These are phyloP conservation scores for Eclectus roratus DNA, from an alignment of 2,113 vertebrate species.

Conservation along the genomic window DNA sequence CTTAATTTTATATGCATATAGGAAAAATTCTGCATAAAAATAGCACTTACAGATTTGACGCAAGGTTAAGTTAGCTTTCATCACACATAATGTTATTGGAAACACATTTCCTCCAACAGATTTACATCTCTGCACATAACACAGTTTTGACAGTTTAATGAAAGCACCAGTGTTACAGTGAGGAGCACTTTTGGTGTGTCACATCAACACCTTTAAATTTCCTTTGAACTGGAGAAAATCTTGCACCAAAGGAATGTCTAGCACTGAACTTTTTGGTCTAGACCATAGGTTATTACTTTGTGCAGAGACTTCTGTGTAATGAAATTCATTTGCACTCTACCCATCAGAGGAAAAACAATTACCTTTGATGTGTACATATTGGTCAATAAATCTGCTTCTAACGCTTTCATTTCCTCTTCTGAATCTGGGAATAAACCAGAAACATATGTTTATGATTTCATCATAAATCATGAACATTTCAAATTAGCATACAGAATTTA, in stretches of 20 bases:
- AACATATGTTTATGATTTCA: conserved; percentile 61
- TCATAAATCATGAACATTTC: conserved; percentile 26
- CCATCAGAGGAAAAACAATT: conserved; percentile 48
- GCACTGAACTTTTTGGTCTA: conserved; percentile 17
- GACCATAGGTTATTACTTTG: conserved; percentile 25
- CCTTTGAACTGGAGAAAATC: conserved; percentile 50
- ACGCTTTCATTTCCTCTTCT: conserved; percentile 85
- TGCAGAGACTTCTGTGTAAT: conserved; percentile 34
- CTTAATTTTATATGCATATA: not conserved
- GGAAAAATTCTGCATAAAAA: not conserved
- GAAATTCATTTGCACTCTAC: conserved; percentile 40
- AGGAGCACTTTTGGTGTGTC: conserved; percentile 11
- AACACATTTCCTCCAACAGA: conserved; percentile 29
- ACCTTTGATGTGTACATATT: conserved; percentile 91
- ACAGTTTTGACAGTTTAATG: conserved; percentile 44
- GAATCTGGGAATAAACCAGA: conserved; percentile 81
- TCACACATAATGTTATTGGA: not conserved
- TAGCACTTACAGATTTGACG: not conserved
- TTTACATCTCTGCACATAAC: conserved; percentile 1
- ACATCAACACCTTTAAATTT: conserved; percentile 33
- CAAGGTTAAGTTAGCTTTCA: conserved; percentile 49
- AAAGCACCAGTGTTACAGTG: not conserved
- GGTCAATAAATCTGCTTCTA: conserved; percentile 89
- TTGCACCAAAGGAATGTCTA: conserved; percentile 5
- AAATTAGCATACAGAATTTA: not conserved